Conservation (phyloP, 2,797 vertebrate species). For the Bovichtus diacanthus region DNA sequence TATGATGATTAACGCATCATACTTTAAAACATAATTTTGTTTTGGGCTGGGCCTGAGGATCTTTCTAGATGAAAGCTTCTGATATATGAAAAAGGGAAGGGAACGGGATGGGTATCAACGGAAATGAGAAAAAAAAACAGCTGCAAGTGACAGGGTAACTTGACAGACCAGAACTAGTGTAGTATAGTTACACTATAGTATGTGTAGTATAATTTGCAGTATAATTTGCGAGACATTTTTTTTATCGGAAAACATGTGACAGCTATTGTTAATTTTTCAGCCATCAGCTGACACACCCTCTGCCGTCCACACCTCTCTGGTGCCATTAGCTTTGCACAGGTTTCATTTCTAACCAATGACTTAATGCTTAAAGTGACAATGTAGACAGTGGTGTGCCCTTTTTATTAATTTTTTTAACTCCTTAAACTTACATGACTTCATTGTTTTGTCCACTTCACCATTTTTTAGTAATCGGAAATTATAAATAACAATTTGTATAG, state of each 20-base stretch:
- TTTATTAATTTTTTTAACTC: background rate
- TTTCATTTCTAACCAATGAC: background rate
- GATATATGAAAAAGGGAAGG: constrained; percentile 9
- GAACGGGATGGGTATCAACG: constrained; percentile 10
- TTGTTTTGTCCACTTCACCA: background rate
- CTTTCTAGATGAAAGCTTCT: constrained; percentile 22
- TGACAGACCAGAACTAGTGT: constrained; percentile 39
- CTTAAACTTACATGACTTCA: background rate
- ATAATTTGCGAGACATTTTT: background rate
- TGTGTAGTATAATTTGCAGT: too few species aligned
- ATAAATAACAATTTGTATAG: background rate
- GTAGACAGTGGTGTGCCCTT: background rate
- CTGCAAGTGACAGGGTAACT: background rate
- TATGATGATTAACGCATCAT: constrained; percentile 24
- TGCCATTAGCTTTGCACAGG: background rate
- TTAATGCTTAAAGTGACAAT: background rate
- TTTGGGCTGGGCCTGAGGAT: constrained; percentile 24
- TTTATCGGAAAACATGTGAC: constrained; percentile 10
- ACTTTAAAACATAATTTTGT: too few species aligned
- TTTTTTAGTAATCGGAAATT: too few species aligned
- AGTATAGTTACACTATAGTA: too few species aligned
- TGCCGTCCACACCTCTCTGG: background rate
- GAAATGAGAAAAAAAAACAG: constrained; percentile 25
- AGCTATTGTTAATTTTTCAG: background rate
- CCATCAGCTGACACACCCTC: constrained; percentile 28